phyloP scores from a whole-genome alignment of 1,140 invertebrate genomes.

The Probaryconus sp. region DNA sequence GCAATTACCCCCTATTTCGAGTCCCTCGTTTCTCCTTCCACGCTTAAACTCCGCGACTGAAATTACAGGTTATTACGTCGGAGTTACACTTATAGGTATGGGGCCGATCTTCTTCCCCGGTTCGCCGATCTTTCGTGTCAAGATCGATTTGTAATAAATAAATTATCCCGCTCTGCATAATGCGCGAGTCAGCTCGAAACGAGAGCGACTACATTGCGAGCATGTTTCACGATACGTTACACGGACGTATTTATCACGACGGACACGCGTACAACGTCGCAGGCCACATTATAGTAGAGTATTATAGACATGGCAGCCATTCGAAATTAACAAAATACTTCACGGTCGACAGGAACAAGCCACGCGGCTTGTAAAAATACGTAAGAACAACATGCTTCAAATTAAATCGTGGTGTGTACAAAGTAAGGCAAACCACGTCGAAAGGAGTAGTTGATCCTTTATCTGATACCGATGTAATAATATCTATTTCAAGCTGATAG shows the following conservation, averaged over 20 bases:
- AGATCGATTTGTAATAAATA: slow-evolving; percentile 64
- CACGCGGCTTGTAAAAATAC: slow-evolving; percentile 46
- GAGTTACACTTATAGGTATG: slow-evolving; percentile 42
- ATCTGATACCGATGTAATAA: too few relatives aligned
- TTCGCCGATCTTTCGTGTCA: slow-evolving; percentile 12
- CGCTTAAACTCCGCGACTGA: slow-evolving; percentile 73
- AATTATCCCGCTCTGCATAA: slow-evolving; percentile 36
- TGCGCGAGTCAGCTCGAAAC: slow-evolving; percentile 30
- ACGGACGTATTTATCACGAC: slow-evolving; percentile 61
- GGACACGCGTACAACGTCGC: slow-evolving; percentile 63
- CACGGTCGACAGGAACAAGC: slow-evolving; percentile 51
- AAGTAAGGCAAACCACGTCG: slow-evolving; percentile 5
- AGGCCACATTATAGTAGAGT: slow-evolving; percentile 49
- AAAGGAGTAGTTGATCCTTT: not conserved
- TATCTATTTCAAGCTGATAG: too few relatives aligned
- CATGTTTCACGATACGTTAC: slow-evolving; percentile 60
- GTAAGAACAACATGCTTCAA: slow-evolving; percentile 21
- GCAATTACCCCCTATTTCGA: slow-evolving; percentile 71
- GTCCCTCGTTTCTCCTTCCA: slow-evolving; percentile 40
- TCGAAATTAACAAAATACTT: slow-evolving; percentile 59
- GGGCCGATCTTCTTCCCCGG: slow-evolving; percentile 1
- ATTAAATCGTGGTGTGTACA: slow-evolving; percentile 7
- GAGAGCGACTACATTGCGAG: slow-evolving; percentile 52
- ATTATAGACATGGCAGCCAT: slow-evolving; percentile 48
- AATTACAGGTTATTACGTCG: slow-evolving; percentile 76